Evolutionary conservation across 2,888 invertebrate genomes (phyloP), one percentile per base, ranked within the genome.

Genomic region (Stramonita haemastoma): DNA sequence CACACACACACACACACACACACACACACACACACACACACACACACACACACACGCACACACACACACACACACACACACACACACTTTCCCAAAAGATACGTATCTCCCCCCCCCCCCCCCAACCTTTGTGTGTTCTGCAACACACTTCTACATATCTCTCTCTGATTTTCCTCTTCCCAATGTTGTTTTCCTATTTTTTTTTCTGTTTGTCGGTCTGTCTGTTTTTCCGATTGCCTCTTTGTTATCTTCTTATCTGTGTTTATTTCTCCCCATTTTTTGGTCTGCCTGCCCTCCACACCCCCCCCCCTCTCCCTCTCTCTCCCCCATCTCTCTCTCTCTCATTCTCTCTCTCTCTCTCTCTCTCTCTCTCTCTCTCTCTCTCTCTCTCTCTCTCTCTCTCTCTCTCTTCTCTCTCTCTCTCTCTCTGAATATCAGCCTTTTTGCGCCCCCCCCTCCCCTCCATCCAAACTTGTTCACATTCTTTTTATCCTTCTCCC

Each of bases 361-460:
- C 60, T 60, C 60, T 60, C 60, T 60, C 60, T 60, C 13, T 79
- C 79, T 79, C 79, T 79, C 34, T 79, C 79, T 34, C 34, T 79
- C 32, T 79, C 79, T 34, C 19, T 77, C 77, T 77, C 77, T 77
- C 77, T 77, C 77, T 77, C 77, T 70, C 70, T 70, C 70, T 70
- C 70, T 70, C 70, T 70, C 70, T 70, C 70, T 70, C 15, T 70
- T 19, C 19, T 60, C 60, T 60, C 60, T 60, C 13, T 60, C 60
- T 60, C 60, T 60, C 60, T 60, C 60, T 60, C 13, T 60, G 13
- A 15, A 11, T 60, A 19, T 60, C 60, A 15, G 60, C 19, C 60
- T 60, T 19, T 60, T 19, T 60, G 13, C 19, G 60, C 19, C 60
- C 19, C 60, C 19, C 13, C 19, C 60, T 60, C 60, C 19, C 60